Base-by-base conservation (phyloP, 2,888 invertebrate genomes). In the Drosophila prostipennis region DNA sequence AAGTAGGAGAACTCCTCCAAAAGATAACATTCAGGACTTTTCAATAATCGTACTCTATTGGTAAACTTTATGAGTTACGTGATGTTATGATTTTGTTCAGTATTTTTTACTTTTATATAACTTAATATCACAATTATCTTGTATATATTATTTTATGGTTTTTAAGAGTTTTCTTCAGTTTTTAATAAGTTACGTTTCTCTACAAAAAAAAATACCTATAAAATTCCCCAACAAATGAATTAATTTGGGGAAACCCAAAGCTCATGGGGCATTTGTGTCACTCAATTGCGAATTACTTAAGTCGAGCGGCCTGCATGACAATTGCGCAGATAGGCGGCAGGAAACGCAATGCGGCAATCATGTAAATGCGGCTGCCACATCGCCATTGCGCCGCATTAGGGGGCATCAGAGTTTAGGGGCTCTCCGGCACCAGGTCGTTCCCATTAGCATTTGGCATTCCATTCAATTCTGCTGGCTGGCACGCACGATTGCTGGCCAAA, bases 331-430 rank as follows among this genome's bases (percentile, higher is more conserved):
- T 51, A 58, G 51, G 56, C 68, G 6, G 36, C 49, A 42, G 52
- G 53, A 85, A 87, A 87, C 89, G 89, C 86, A 89, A 89, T 89
- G 89, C 88, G 89, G 80, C 89, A 89, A 89, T 89, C 89, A 89
- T 89, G 85, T 80, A 83, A 87, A 89, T 89, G 81, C 78, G 80
- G 65, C 77, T 72, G 43, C 19, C 43, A 60, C 45, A 63, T 40
- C 54, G 40, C 14, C 43, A 43, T 19, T 40, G 43, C 40, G 56
- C 45, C 53, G 36, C 39, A 48, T 48, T 46, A 49, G 54, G 23
- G 16, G 49, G 34, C 63, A 49, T 32, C 59, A 11, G 16, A 23
- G 23, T 45, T 34, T 19, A 40, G 56, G 16, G 11, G 51, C 19
- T 48, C 36, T 26, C 32, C 19, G 46, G 14, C 46, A 32, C 32